phyloP scores from a whole-genome alignment of 2,797 vertebrate species.

The Channallabes apus region DNA sequence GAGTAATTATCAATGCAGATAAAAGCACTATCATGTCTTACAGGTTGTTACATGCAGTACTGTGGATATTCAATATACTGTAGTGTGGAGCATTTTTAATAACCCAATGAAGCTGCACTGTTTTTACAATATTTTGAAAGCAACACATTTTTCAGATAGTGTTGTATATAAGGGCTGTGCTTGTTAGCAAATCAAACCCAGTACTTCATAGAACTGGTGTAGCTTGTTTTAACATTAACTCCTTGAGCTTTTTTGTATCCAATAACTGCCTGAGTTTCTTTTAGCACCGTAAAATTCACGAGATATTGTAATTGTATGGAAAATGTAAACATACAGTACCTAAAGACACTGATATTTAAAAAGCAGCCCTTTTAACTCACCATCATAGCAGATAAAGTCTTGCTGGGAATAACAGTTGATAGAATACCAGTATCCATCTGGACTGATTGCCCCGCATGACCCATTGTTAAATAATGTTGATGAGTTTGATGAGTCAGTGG shows the following conservation, averaged over 20 bases:
- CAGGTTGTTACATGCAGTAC: not conserved
- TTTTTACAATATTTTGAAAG: not conserved
- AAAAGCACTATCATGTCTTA: not conserved
- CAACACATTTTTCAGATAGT: not conserved
- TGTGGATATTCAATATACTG: not conserved
- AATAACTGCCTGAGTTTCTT: not conserved
- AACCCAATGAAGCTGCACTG: not conserved
- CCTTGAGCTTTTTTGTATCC: not conserved
- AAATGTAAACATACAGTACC: not conserved
- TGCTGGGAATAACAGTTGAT: not conserved
- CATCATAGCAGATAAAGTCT: slow-evolving; percentile 25
- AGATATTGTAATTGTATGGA: not conserved
- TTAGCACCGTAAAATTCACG: not conserved
- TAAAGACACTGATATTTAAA: not conserved
- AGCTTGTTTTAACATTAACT: not conserved
- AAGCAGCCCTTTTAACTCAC: slow-evolving; percentile 15
- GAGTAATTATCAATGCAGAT: not conserved
- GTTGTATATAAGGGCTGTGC: not conserved
- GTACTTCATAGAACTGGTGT: not conserved
- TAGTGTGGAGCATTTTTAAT: not conserved
- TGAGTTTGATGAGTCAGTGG: not conserved
- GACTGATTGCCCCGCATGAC: not conserved
- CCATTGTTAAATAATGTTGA: not conserved
- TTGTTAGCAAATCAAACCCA: not conserved
- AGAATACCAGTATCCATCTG: slow-evolving; percentile 11